Base-by-base conservation (phyloP, 2,797 vertebrate genomes). In the Sebastes vulpes region DNA sequence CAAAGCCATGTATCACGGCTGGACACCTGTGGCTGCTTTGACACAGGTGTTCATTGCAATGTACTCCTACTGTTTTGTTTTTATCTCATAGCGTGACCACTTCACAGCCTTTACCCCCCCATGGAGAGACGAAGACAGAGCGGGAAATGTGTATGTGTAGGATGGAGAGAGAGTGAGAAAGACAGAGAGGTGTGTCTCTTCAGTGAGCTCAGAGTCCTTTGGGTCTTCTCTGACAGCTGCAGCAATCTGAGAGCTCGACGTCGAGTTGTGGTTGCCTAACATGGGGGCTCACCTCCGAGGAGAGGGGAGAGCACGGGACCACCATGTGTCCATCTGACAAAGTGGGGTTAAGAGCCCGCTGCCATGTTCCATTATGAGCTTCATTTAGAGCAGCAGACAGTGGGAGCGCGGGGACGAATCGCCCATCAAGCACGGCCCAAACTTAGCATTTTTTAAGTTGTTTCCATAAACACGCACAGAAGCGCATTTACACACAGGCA, bases 291-390 rank as follows among this genome's bases (percentile, higher is more conserved):
- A 86, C 85, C 81, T 92, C 77, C 57, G 61, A 77, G 12, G 48
- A 78, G 66, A 84, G 60, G 50, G 67, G 70, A 74, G 67, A 35
- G 70, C 73, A 72, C 21, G 28, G 76, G 72, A 86, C 69, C 75
- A 86, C 79, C 89, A 74, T 88, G 81, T 85, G 84, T 78, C 77
- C 75, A 50, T 84, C 75, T 85, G 70, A 90, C 88, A 84, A 92
- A 92, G 88, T 89, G 87, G 72, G 86, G 91, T 92, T 90, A 89
- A 92, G 89, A 86, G 85, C 83, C 69, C 2, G 28, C 82, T 89
- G 90, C 79, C 87, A 83, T 92, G 89, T 92, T 85, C 76, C 76
- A 86, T 90, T 88, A 92, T 66, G 82, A 79, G 83, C 79, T 88
- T 89, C 75, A 83, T 86, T 89, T 78, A 70, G 76, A 86, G 52